Base-by-base conservation (phyloP, 2,888 invertebrate species). In the Melieria crassipennis region DNA sequence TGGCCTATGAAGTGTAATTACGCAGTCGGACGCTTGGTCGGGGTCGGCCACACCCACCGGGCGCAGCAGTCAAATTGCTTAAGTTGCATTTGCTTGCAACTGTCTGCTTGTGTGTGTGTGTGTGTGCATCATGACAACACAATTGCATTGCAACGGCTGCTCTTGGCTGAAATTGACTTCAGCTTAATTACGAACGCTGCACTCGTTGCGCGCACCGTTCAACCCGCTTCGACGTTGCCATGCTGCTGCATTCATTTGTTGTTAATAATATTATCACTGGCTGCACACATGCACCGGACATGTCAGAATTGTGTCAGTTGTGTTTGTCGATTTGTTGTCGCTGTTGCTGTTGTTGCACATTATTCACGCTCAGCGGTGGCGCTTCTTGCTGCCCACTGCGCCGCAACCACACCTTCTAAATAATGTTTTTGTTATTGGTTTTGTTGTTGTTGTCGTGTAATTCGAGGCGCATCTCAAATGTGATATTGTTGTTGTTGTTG, bases 101-200 rank as follows among this genome's bases (percentile, higher is more conserved):
- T 52, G 52, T 52, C n/a, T 52, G 52, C 11, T 7, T 50, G 50
- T 50, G 3, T 50, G 50, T 50, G 50, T 50, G 50, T 50, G 50
- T 50, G 50, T 50, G 50, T 3, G 50, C 11, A 11, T 52, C 30
- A 30, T 30, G 30, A 30, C 30, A 30, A 30, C 30, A 30, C 30
- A 30, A 30, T 30, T 30, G 30, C 30, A 30, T 30, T 30, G 30
- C 30, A 30, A 30, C 3, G 52, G 11, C n/a, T 52, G 52, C n/a
- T 74, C 58, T 70, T 72, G 75, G 73, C 74, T 75, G 75, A 76
- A 76, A 70, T 72, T 76, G 64, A 65, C 55, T 65, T 65, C 45
- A 52, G 55, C 64, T 65, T 65, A 65, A 65, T 65, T 65, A 55
- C 64, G 43, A 65, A 11, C 55, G 52, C 52, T 10, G n/a, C n/a